A percentile compares a stretch with the other conserved stretches of the same genome.
phyloP scores from a whole-genome alignment of 2,113 vertebrate genomes.

The Pollimyrus isidori region DNA sequence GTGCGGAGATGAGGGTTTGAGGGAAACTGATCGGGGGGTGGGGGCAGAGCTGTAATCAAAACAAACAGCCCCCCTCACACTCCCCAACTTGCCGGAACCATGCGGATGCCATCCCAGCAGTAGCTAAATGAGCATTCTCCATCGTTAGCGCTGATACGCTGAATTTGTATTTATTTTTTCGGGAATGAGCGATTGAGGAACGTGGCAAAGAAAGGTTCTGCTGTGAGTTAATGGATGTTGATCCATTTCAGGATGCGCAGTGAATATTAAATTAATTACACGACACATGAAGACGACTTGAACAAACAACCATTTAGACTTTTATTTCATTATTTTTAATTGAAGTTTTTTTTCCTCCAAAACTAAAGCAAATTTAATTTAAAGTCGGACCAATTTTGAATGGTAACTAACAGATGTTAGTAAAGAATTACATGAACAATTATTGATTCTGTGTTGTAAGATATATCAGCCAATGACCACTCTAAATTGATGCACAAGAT shows the following conservation, averaged over 20 bases:
- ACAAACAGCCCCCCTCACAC: not conserved
- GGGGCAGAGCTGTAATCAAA: conserved; percentile 39
- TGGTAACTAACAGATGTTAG: not conserved
- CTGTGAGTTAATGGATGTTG: conserved; percentile 7
- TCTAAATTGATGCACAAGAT: not conserved
- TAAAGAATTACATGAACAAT: not conserved
- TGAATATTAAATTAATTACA: conserved; percentile 6
- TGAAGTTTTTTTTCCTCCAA: not conserved
- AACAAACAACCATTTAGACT: conserved; percentile 10
- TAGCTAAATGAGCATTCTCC: not conserved
- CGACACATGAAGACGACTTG: not conserved
- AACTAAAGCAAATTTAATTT: conserved; percentile 3
- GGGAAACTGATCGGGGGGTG: conserved; percentile 16
- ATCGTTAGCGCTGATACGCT: not conserved
- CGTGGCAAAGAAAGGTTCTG: not conserved
- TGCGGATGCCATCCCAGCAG: not conserved
- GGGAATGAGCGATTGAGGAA: not conserved
- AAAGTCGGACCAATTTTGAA: not conserved
- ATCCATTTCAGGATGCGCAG: not conserved
- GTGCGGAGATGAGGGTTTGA: conserved; percentile 35
- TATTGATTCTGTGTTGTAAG: conserved; percentile 5
- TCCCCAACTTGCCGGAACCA: not conserved
- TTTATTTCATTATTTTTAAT: conserved; percentile 19
- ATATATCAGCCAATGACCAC: not conserved
- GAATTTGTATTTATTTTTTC: not conserved